Evolutionary conservation across 2,888 invertebrate genomes (phyloP).

Genomic region (Hydropsyche betteni): DNA sequence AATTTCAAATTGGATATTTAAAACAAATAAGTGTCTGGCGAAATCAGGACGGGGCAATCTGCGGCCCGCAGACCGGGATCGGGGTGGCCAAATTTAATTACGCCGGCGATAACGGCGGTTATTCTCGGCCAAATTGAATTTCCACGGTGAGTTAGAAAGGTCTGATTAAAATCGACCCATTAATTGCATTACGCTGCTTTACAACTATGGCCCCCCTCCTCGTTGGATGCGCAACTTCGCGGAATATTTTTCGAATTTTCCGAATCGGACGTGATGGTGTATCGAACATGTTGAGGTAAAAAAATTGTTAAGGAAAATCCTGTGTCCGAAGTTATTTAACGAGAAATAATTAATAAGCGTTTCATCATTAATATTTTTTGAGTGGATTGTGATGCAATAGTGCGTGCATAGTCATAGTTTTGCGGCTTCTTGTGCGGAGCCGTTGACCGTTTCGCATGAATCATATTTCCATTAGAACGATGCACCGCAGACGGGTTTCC

Average conservation of each 20-base stretch:
- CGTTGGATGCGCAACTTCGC: too few relatives aligned
- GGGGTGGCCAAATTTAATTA: constrained; percentile 25
- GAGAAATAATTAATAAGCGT: too few relatives aligned
- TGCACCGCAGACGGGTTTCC: constrained; percentile 28
- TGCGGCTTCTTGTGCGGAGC: neutral
- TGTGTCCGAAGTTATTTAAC: too few relatives aligned
- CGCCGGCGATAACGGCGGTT: constrained; percentile 26
- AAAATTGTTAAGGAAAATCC: too few relatives aligned
- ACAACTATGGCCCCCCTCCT: neutral
- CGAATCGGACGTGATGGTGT: too few relatives aligned
- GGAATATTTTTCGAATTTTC: too few relatives aligned
- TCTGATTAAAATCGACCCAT: constrained; percentile 29
- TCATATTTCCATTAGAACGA: neutral
- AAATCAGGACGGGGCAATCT: constrained; percentile 25
- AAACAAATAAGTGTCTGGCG: constrained; percentile 17
- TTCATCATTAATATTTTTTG: too few relatives aligned
- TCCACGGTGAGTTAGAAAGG: constrained; percentile 33
- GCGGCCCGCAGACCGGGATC: constrained; percentile 20
- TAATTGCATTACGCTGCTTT: constrained; percentile 23
- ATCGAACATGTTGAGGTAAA: neutral
- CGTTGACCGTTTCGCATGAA: too few relatives aligned
- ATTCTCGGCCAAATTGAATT: constrained; percentile 26
- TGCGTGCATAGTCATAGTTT: neutral
- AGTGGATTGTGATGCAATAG: too few relatives aligned
- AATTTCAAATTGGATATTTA: constrained; percentile 25